These are phyloP conservation scores for Virgularia gustaviana DNA, from an alignment of 92 coral and sea anemone genomes.

Conservation along the genomic window DNA sequence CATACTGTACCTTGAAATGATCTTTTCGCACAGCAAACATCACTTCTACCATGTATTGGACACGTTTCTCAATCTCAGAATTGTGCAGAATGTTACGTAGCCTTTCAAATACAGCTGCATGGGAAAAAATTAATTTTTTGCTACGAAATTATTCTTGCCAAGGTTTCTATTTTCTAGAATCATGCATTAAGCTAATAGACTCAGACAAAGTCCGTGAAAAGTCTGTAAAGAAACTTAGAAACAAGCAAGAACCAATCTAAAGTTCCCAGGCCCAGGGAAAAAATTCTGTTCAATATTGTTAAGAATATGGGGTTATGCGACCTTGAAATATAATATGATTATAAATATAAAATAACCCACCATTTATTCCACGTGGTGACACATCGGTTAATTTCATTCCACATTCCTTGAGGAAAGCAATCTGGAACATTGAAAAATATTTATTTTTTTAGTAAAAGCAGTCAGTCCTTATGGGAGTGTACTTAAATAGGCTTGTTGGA, in stretches of 20 bases:
- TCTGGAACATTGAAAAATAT: constrained; percentile 30
- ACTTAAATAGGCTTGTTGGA: neutral
- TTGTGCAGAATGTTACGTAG: constrained; percentile 86
- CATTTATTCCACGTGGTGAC: constrained; percentile 93
- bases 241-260: too few species aligned
- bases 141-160: neutral
- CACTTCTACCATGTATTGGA: constrained; percentile 97
- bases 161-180: neutral
- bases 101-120: constrained; percentile 88
- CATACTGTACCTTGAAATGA: constrained; percentile 72
- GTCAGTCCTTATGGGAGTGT: neutral
- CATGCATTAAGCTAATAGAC: too few species aligned
- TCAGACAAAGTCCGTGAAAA: too few species aligned
- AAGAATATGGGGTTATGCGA: too few species aligned
- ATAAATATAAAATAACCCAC: too few species aligned
- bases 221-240: too few species aligned
- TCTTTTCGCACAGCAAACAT: constrained; percentile 97
- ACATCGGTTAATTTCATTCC: constrained; percentile 88
- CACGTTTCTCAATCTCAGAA: constrained; percentile 87
- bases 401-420: constrained; percentile 92
- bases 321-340: too few species aligned
- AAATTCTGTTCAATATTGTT: too few species aligned
- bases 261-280: too few species aligned
- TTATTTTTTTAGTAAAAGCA: neutral
- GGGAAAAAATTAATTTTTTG: neutral